Percentiles rank a stretch among this genome's conserved stretches.
Evolutionary conservation across 2,113 vertebrate species (phyloP).

Genomic region (Ursus arctos): DNA sequence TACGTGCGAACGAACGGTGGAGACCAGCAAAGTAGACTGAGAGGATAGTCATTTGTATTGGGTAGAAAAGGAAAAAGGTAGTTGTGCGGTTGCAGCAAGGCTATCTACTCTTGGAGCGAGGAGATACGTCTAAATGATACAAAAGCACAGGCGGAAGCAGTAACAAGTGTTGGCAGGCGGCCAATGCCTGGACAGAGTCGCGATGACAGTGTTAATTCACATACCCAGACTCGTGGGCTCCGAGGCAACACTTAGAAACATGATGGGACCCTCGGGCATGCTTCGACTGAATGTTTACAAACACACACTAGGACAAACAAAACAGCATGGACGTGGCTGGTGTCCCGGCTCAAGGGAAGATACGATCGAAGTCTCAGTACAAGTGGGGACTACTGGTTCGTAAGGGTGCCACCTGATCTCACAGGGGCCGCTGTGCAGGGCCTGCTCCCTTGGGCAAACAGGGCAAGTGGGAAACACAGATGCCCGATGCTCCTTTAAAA

Average conservation of each 20-base stretch:
- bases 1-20: not conserved
- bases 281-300: not conserved
- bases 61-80: not conserved
- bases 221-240: not conserved
- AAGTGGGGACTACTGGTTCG: not conserved
- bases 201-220: not conserved
- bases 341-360: not conserved
- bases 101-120: conserved; percentile 23
- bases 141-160: not conserved
- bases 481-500: not conserved
- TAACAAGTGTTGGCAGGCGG: not conserved
- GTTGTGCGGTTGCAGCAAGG: not conserved
- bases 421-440: not conserved
- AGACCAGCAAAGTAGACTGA: not conserved
- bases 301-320: not conserved
- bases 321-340: not conserved
- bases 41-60: not conserved
- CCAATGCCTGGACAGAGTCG: not conserved
- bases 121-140: not conserved
- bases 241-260: not conserved
- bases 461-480: not conserved
- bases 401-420: not conserved
- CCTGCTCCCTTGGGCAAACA: not conserved
- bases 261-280: not conserved
- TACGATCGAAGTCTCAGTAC: not conserved